These are phyloP conservation scores for Fukomys damarensis DNA, from an alignment of 2,113 vertebrate genomes.

Conservation along the genomic window DNA sequence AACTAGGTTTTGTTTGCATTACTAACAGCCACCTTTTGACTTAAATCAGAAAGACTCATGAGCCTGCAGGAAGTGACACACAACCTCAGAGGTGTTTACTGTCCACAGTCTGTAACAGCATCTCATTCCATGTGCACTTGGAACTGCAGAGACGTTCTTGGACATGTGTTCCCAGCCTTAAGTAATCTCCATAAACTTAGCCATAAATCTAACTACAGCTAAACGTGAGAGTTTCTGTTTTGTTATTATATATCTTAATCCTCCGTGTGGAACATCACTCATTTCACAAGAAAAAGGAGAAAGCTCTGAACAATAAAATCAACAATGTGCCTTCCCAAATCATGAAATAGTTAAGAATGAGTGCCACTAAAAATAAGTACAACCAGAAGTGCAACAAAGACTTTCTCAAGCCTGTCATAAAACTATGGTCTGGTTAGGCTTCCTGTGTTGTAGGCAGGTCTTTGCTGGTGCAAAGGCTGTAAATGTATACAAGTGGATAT, in stretches of 20 bases:
- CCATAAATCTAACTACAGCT: slow-evolving; percentile 72
- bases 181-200: slow-evolving; percentile 62
- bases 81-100: slow-evolving; percentile 71
- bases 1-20: slow-evolving; percentile 72
- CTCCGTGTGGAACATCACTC: slow-evolving; percentile 59
- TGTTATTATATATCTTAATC: slow-evolving; percentile 76
- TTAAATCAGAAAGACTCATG: slow-evolving; percentile 62
- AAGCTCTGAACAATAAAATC: slow-evolving; percentile 65
- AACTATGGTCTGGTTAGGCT: not conserved
- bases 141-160: slow-evolving; percentile 26
- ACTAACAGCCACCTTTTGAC: slow-evolving; percentile 69
- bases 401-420: slow-evolving; percentile 55
- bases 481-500: slow-evolving; percentile 7
- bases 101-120: not conserved
- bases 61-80: slow-evolving; percentile 72
- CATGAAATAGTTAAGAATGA: slow-evolving; percentile 65
- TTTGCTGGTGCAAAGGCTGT: not conserved
- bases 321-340: slow-evolving; percentile 57
- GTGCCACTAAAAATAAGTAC: slow-evolving; percentile 29
- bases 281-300: slow-evolving; percentile 59
- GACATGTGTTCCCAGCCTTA: slow-evolving; percentile 69
- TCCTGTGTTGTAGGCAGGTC: not conserved
- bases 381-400: slow-evolving; percentile 70
- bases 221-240: slow-evolving; percentile 70
- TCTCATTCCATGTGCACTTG: not conserved